A percentile compares a stretch with the other conserved stretches of the same genome.
Evolutionary conservation across 2,888 invertebrate genomes (phyloP).

Genomic region (Notocelia uddmanniana): DNA sequence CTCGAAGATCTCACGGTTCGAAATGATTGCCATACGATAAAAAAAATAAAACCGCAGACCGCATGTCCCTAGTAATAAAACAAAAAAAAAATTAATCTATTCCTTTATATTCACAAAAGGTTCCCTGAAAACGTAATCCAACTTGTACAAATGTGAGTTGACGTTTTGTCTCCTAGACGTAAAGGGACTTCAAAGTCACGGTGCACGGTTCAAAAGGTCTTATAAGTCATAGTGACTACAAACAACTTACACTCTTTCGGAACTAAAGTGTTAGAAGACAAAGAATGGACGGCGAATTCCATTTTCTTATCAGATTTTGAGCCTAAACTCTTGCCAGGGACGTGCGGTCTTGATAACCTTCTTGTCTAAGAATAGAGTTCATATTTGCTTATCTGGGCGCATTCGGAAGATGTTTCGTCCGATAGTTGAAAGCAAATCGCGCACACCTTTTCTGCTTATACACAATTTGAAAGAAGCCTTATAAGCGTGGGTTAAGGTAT

Average conservation of each 20-base stretch:
- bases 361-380: not conserved
- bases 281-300: constrained; percentile 26
- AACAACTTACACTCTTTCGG: not conserved
- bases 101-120: not conserved
- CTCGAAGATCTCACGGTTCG: no score
- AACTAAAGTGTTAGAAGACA: not conserved
- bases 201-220: not conserved
- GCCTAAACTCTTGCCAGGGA: constrained; percentile 1
- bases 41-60: no score
- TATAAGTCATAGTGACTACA: not conserved
- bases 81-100: not conserved
- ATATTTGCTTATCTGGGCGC: not conserved
- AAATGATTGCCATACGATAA: no score
- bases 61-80: no score
- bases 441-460: not conserved
- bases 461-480: not conserved
- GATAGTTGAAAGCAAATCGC: constrained; percentile 36
- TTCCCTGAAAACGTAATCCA: not conserved
- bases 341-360: not conserved
- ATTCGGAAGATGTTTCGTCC: not conserved
- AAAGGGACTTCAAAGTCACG: constrained; percentile 8
- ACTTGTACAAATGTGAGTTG: constrained; percentile 19
- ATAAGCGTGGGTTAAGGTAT: not conserved
- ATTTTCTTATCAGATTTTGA: constrained; percentile 34
- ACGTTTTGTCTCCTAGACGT: constrained; percentile 8